Percentiles rank a stretch among this genome's conserved stretches.
Conservation (phyloP, 2,888 invertebrate genomes). For the Leucophenga montana region DNA sequence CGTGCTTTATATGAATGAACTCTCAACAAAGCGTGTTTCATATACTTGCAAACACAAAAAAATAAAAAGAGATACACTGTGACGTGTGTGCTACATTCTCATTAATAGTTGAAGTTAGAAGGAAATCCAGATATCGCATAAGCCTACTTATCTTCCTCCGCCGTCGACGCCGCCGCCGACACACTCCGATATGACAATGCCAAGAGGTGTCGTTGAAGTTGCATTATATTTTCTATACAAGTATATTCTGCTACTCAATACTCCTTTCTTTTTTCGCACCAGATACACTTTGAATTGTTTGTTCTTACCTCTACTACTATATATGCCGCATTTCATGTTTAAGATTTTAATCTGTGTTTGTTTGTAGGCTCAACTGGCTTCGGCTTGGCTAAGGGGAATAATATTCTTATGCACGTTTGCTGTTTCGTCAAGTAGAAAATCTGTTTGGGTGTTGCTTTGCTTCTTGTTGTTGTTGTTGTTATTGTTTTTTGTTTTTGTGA, state of each 20-base stretch:
- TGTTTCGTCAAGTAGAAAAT: conserved; percentile 60
- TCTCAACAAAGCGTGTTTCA: conserved; percentile 17
- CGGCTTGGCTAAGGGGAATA: background rate
- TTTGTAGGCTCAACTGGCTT: background rate
- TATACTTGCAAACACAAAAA: conserved; percentile 10
- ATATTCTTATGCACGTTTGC: conserved; percentile 33
- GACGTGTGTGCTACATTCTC: too few relatives aligned
- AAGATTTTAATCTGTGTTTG: conserved; percentile 58
- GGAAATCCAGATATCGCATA: background rate
- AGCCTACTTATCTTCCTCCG: conserved; percentile 17
- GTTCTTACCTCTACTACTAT: background rate
- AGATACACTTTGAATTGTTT: background rate
- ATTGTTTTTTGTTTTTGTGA: conserved; percentile 47
- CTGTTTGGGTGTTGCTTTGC: conserved; percentile 36
- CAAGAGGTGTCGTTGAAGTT: conserved; percentile 24
- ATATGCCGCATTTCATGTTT: conserved; percentile 41
- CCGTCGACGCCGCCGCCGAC: too few relatives aligned
- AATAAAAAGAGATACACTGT: too few relatives aligned
- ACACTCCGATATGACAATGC: background rate
- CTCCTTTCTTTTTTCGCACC: conserved; percentile 27
- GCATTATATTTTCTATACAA: conserved; percentile 3
- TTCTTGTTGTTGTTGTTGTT: background rate
- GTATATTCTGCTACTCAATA: background rate
- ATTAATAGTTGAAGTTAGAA: too few relatives aligned
- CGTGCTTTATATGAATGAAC: conserved; percentile 51